Conservation (phyloP, 1,140 invertebrate genomes). For the Papilio polytes region DNA sequence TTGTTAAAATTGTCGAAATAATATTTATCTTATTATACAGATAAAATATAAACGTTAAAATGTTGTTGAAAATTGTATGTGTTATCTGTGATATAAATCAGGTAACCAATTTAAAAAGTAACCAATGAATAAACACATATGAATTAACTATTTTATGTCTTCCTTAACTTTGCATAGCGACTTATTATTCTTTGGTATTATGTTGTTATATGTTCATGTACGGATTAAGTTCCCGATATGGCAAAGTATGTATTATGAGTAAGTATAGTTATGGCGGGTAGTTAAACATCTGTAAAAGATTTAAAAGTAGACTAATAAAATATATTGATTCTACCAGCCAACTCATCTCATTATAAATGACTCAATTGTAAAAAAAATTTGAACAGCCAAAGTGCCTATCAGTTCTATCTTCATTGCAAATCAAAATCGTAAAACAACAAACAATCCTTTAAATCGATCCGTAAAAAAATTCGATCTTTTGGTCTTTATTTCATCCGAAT, state of each 20-base stretch:
- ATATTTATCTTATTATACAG: neutral
- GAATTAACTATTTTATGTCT: too few relatives aligned
- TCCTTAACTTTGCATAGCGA: too few relatives aligned
- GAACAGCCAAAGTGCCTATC: neutral
- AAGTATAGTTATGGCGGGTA: neutral
- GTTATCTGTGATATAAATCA: too few relatives aligned
- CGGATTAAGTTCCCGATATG: too few relatives aligned
- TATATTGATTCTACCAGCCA: too few relatives aligned
- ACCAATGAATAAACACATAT: neutral
- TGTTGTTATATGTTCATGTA: too few relatives aligned
- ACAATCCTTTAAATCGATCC: conserved; percentile 23
- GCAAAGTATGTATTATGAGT: too few relatives aligned
- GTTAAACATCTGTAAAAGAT: neutral
- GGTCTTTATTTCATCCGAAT: conserved; percentile 50
- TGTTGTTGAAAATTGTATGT: too few relatives aligned
- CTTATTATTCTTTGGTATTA: too few relatives aligned
- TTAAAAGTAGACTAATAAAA: too few relatives aligned
- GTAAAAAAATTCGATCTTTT: conserved; percentile 24
- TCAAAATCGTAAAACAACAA: conserved; percentile 17
- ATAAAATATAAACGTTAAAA: too few relatives aligned
- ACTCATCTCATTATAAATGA: too few relatives aligned
- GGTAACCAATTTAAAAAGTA: neutral
- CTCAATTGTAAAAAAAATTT: neutral
- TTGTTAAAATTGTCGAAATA: neutral
- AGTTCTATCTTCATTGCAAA: conserved; percentile 4